Evolutionary conservation across 2,113 vertebrate genomes (phyloP).

Genomic region (Maccullochella peelii): DNA sequence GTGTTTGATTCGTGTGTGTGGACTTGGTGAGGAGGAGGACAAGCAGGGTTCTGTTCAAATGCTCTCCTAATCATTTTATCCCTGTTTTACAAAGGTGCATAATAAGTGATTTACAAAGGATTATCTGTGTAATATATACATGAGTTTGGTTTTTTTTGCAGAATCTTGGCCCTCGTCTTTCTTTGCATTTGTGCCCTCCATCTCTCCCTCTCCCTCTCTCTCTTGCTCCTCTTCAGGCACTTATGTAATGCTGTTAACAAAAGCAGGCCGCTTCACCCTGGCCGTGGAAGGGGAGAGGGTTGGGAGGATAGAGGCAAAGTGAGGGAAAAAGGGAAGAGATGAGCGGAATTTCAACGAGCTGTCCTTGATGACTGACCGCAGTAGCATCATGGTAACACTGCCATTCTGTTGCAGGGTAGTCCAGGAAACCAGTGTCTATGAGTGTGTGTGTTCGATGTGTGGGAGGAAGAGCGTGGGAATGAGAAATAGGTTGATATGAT

Average conservation of each 20-base stretch:
- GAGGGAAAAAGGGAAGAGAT: constrained; percentile 57
- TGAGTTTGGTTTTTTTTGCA: constrained; percentile 30
- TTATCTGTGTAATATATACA: constrained; percentile 76
- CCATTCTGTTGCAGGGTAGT: constrained; percentile 52
- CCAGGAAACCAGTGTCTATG: constrained; percentile 17
- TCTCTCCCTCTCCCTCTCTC: not conserved
- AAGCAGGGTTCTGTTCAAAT: constrained; percentile 56
- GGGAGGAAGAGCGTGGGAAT: constrained; percentile 21
- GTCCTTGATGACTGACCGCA: constrained; percentile 67
- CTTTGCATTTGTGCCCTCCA: constrained; percentile 24
- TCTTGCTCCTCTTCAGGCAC: constrained; percentile 48
- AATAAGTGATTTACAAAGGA: constrained; percentile 74
- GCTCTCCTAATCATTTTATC: constrained; percentile 76
- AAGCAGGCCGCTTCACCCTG: constrained; percentile 64
- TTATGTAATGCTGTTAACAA: constrained; percentile 81
- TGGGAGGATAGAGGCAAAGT: constrained; percentile 54
- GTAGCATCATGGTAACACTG: constrained; percentile 70
- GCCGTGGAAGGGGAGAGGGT: constrained; percentile 30
- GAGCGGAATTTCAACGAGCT: constrained; percentile 80
- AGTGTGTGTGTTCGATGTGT: constrained; percentile 11
- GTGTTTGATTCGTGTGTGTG: constrained; percentile 31
- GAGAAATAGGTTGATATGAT: constrained; percentile 35
- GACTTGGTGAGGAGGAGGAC: constrained; percentile 24
- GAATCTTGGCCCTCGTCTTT: constrained; percentile 39
- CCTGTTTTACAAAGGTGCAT: constrained; percentile 69